phyloP scores from a whole-genome alignment of 2,797 vertebrate species.

The Acipenser ruthenus region DNA sequence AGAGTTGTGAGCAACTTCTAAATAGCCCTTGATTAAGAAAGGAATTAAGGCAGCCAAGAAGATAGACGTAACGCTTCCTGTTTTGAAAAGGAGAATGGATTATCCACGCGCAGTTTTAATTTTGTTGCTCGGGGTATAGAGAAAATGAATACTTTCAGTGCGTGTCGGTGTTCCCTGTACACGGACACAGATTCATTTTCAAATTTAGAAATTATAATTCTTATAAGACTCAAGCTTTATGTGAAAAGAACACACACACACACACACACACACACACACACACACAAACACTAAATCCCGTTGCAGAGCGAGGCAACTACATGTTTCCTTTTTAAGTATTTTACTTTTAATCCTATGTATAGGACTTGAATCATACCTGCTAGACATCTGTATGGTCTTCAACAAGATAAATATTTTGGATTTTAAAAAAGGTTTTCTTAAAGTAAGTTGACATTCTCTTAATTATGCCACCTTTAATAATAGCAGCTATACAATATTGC shows the following conservation, averaged over 20 bases:
- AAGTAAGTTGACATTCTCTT: background rate
- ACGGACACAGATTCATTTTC: background rate
- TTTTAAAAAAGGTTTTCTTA: background rate
- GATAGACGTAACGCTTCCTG: background rate
- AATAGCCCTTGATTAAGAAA: constrained; percentile 12
- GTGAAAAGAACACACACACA: too few relatives aligned
- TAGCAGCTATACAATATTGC: constrained; percentile 1
- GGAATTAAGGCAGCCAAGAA: constrained; percentile 5
- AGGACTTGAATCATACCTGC: background rate
- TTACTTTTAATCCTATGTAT: background rate
- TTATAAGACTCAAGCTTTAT: too few relatives aligned
- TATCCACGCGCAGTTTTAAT: background rate
- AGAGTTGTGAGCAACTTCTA: constrained; percentile 13
- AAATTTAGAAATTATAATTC: background rate
- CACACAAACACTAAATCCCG: background rate
- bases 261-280: too few relatives aligned
- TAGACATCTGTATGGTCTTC: background rate
- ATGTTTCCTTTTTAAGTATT: background rate
- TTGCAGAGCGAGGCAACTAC: background rate
- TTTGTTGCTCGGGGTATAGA: background rate
- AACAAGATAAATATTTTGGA: background rate
- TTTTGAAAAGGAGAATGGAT: background rate
- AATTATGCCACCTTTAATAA: background rate
- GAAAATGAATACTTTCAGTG: background rate
- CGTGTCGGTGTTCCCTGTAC: background rate